These are phyloP conservation scores for Iselma pallidipennis DNA, from an alignment of 2,888 invertebrate genomes.

Conservation along the genomic window DNA sequence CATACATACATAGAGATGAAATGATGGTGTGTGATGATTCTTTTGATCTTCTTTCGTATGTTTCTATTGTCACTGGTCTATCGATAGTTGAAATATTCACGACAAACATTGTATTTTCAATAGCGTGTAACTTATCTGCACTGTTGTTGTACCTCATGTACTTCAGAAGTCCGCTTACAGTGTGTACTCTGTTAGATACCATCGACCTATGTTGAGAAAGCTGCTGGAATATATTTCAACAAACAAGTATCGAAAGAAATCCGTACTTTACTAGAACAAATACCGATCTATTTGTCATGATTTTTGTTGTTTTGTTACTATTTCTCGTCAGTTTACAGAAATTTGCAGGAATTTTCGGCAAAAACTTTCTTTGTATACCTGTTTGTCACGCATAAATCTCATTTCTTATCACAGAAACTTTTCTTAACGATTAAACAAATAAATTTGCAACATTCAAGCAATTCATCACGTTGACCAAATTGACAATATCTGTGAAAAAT, in stretches of 20 bases:
- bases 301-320: too few species aligned
- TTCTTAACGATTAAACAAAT: constrained; percentile 7
- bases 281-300: constrained; percentile 15
- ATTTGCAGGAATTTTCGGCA: too few species aligned
- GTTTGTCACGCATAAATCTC: too few species aligned
- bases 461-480: background rate
- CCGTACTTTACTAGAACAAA: constrained; percentile 19
- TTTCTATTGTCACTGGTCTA: background rate
- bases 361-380: too few species aligned
- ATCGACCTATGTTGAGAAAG: constrained; percentile 23
- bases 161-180: constrained; percentile 15
- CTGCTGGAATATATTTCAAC: constrained; percentile 24
- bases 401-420: background rate
- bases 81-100: constrained; percentile 1
- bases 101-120: constrained; percentile 11
- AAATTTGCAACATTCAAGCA: constrained; percentile 3
- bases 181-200: constrained; percentile 19
- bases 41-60: too few species aligned
- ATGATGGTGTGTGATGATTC: too few species aligned
- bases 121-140: constrained; percentile 27
- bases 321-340: too few species aligned
- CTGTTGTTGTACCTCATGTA: constrained; percentile 18
- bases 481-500: constrained; percentile 3
- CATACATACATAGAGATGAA: too few species aligned
- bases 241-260: constrained; percentile 12